Evolutionary conservation across 2,797 vertebrate species (phyloP).

Genomic region (Sebastes minor): DNA sequence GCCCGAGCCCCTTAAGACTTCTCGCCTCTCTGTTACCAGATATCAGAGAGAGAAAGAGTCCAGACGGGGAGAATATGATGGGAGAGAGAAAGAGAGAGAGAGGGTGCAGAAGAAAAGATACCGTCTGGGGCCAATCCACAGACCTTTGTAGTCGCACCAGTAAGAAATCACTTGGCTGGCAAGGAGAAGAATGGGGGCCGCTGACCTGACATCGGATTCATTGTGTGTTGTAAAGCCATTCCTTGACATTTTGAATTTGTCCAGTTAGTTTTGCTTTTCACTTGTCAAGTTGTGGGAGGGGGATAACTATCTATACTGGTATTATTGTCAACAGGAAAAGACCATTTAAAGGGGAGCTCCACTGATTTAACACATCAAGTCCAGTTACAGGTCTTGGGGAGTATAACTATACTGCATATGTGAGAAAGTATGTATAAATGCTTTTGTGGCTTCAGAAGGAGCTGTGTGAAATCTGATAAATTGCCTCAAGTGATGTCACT

Average conservation of each 20-base stretch:
- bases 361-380: background rate
- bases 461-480: fast-evolving
- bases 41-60: constrained; percentile 50
- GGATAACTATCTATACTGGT: background rate
- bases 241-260: constrained; percentile 38
- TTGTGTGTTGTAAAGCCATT: constrained; percentile 19
- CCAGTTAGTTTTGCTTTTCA: constrained; percentile 37
- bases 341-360: background rate
- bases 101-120: constrained; percentile 21
- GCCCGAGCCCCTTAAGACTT: constrained; percentile 63
- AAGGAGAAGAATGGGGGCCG: constrained; percentile 45
- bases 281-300: background rate
- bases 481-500: background rate
- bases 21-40: constrained; percentile 40
- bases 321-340: background rate
- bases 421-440: background rate
- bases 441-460: background rate
- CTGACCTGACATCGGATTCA: constrained; percentile 37
- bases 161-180: constrained; percentile 54
- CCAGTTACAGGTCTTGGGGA: background rate
- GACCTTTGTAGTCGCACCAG: constrained; percentile 56
- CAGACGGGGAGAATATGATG: constrained; percentile 22
- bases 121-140: constrained; percentile 49
- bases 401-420: background rate
- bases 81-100: constrained; percentile 28